A percentile compares a stretch with the other conserved stretches of the same genome.
Evolutionary conservation across 2,113 vertebrate species (phyloP).

Genomic region (Pteronura brasiliensis): DNA sequence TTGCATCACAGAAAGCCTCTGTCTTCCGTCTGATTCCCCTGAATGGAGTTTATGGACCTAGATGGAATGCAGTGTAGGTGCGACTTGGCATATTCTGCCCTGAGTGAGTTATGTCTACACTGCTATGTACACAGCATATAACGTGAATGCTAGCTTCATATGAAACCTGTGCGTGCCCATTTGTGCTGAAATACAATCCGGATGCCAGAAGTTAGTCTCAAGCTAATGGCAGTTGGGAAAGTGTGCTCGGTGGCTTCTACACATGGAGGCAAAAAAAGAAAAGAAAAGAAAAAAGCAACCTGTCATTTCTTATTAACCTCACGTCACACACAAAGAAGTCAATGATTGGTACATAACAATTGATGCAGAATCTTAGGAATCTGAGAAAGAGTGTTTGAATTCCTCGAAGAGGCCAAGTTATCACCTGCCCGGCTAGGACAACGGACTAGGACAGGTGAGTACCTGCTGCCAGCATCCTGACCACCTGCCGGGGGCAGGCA

Average conservation of each 20-base stretch:
- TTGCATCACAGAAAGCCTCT: background rate
- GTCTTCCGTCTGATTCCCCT: background rate
- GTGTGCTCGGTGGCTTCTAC: constrained; percentile 31
- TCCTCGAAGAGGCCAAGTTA: background rate
- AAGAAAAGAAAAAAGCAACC: background rate
- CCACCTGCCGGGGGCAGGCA: background rate
- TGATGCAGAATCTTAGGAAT: constrained; percentile 35
- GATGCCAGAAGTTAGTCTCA: constrained; percentile 31
- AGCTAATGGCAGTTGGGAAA: constrained; percentile 32
- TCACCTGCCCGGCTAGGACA: background rate
- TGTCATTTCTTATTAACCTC: constrained; percentile 48
- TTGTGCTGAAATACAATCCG: constrained; percentile 33
- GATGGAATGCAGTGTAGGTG: constrained; percentile 24
- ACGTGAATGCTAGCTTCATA: background rate
- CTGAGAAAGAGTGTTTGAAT: background rate
- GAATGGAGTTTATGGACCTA: constrained; percentile 31
- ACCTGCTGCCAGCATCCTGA: accelerated
- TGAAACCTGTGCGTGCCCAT: background rate
- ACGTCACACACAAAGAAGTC: background rate
- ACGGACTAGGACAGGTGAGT: background rate
- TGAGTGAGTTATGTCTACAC: background rate
- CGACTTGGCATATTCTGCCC: background rate
- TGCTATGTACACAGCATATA: background rate
- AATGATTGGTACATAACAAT: background rate
- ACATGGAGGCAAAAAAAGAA: background rate